Conservation (phyloP, 2,797 vertebrate species). For the Peromyscus nudipes region DNA sequence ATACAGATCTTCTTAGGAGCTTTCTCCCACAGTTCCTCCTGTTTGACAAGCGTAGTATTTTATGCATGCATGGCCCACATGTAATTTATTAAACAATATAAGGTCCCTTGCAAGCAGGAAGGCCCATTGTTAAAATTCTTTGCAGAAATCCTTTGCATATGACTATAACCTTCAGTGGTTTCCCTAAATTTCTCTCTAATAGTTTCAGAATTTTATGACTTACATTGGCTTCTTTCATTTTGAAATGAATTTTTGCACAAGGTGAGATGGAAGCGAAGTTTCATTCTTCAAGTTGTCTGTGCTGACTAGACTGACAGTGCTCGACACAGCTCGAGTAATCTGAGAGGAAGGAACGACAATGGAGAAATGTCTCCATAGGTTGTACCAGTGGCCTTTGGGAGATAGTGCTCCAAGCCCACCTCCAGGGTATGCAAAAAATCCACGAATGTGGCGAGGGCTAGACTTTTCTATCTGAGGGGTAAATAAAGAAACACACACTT, state of each 20-base stretch:
- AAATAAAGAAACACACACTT: too few relatives aligned
- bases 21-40: background rate
- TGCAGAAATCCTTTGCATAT: background rate
- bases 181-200: background rate
- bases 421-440: too few relatives aligned
- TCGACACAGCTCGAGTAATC: background rate
- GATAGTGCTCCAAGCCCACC: too few relatives aligned
- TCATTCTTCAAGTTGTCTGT: background rate
- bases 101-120: background rate
- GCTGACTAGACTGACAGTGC: background rate
- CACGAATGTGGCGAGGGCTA: too few relatives aligned
- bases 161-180: background rate
- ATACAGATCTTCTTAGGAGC: background rate
- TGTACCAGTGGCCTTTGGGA: too few relatives aligned
- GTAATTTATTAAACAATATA: background rate
- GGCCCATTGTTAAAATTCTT: background rate
- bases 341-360: background rate
- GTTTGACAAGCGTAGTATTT: background rate
- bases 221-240: background rate
- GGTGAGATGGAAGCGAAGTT: background rate
- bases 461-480: too few relatives aligned
- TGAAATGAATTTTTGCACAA: background rate
- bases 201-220: background rate
- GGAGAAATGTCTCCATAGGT: background rate
- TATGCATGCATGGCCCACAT: background rate